Percentiles rank a stretch among this genome's conserved stretches.
Conservation (phyloP, 30 jellyfish, hydroid and myxozoan genomes). For the Pelagia noctiluca region DNA sequence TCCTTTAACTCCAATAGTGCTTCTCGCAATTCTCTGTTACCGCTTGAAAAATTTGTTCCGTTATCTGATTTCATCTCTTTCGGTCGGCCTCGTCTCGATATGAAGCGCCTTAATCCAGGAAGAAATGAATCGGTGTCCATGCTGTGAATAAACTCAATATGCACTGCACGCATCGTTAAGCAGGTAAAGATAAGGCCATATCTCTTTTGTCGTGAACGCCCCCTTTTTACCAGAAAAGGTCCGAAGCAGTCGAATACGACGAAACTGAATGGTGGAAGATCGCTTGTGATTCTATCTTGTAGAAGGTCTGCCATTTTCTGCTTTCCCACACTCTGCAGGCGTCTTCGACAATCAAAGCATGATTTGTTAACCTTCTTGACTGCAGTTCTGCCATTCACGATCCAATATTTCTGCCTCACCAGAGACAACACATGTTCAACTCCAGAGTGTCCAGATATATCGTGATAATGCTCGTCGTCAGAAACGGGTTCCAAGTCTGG, state of each 20-base stretch:
- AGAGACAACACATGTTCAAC: too few species aligned
- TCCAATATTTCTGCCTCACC: too few species aligned
- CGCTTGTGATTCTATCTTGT: neutral
- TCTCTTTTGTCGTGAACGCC: neutral
- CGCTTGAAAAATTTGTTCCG: conserved; percentile 14
- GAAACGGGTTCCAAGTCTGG: neutral
- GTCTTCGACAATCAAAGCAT: too few species aligned
- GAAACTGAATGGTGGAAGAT: neutral
- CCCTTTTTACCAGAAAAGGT: conserved; percentile 5
- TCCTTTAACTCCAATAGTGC: conserved; percentile 28
- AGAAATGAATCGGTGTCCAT: conserved; percentile 22
- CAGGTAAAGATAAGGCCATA: conserved; percentile 33
- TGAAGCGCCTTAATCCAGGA: conserved; percentile 14
- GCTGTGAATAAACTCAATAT: neutral
- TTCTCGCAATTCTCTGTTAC: conserved; percentile 20
- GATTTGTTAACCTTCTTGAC: too few species aligned
- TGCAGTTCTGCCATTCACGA: too few species aligned
- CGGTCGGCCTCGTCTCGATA: conserved; percentile 11
- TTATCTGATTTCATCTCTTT: neutral
- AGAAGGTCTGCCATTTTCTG: conserved; percentile 24
- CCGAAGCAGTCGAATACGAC: neutral
- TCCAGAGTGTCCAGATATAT: too few species aligned
- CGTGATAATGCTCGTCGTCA: too few species aligned
- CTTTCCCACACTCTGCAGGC: too few species aligned
- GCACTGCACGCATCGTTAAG: conserved; percentile 31